phyloP scores from a whole-genome alignment of 2,888 invertebrate genomes.

The Hydrotaea diabolus region DNA sequence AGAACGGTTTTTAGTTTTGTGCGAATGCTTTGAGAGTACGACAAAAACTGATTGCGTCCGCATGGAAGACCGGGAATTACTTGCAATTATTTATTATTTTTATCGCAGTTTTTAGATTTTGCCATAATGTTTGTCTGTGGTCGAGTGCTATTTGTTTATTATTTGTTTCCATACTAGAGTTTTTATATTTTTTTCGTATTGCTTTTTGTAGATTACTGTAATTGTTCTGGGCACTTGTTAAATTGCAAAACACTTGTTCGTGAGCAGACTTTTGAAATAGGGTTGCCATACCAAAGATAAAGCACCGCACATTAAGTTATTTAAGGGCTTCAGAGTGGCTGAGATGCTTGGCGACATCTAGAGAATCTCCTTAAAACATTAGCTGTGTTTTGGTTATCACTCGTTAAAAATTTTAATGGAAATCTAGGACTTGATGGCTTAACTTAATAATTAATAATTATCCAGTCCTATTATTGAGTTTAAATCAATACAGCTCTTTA shows the following conservation, averaged over 20 bases:
- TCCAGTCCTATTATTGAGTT: too few species aligned
- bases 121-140: constrained; percentile 4
- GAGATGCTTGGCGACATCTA: too few species aligned
- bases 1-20: constrained; percentile 7
- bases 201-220: constrained; percentile 38
- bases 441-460: too few species aligned
- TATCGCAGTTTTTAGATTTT: constrained; percentile 42
- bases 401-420: too few species aligned
- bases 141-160: constrained; percentile 42
- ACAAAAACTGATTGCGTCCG: constrained; percentile 52
- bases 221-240: constrained; percentile 43
- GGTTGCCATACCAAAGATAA: constrained; percentile 21
- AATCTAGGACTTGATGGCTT: too few species aligned
- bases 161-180: constrained; percentile 32
- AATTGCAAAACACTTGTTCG: constrained; percentile 40
- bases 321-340: too few species aligned
- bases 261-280: neutral
- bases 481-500: too few species aligned
- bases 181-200: constrained; percentile 31
- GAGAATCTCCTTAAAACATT: too few species aligned
- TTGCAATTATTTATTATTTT: constrained; percentile 39
- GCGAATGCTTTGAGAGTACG: constrained; percentile 37
- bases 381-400: too few species aligned
- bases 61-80: constrained; percentile 31
- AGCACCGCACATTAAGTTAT: too few species aligned